Base-by-base conservation (phyloP, 2,888 invertebrate genomes). In the Pardosa pseudoannulata region DNA sequence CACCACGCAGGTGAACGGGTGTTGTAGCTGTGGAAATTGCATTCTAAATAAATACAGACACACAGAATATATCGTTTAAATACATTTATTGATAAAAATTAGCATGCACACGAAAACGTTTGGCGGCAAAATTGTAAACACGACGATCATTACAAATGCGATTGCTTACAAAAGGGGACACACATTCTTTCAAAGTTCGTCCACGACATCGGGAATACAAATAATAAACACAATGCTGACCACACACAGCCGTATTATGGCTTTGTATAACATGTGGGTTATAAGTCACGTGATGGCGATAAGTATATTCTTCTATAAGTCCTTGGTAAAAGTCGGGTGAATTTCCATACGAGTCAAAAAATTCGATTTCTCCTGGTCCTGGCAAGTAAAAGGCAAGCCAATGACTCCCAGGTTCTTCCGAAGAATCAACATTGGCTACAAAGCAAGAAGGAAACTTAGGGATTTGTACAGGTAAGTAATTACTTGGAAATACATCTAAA, bases 401-500 rank as follows among this genome's bases (percentile, higher is more conserved):
- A 23, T 68, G 36, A 13, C 62, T 62, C 1, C 62, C 62, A 5
- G 62, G 62, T 23, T 62, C 62, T 23, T 2, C 5, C 16, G 62
- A 27, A 5, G 62, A 23, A 23, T 23, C 62, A 11, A 62, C 62
- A 23, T 62, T 62, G 28, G 23, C 19, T 5, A 28, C 28, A 11
- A 62, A 9, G 13, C 62, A 62, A 7, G 62, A 2, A 9, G 62
- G 62, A 23, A 13, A 62, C 1, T 62, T 62, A 11, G 1, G 6
- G 23, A 62, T 27, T 3, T 11, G 1, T 28, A 19, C 23, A 1
- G 74, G 74, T 36, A 74, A 62, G 3, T 64, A 23, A 39, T 74
- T 39, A 28, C 74, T 74, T 29, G 75, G 23, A 27, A 64, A 74
- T 16, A 74, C 74, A 19, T 28, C 64, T n/a, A 64, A 7, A 64